These are phyloP conservation scores for Diploscapter pachys DNA, from an alignment of 1,140 invertebrate genomes.

Conservation along the genomic window DNA sequence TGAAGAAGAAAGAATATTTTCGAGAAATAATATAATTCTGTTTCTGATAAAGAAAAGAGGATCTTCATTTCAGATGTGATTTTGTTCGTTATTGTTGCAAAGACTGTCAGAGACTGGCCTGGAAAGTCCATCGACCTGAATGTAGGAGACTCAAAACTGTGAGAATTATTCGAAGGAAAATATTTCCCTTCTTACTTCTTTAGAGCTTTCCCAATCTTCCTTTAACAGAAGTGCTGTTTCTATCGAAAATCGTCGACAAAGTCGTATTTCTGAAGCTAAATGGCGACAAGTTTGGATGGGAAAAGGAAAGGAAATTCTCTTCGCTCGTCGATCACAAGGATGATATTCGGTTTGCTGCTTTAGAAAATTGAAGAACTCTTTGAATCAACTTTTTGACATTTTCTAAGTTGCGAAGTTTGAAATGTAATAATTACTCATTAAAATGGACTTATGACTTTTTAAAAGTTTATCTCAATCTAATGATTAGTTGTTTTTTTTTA, in stretches of 20 bases:
- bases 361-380: neutral
- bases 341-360: slow-evolving; percentile 36
- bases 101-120: slow-evolving; percentile 49
- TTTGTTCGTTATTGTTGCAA: slow-evolving; percentile 49
- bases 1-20: neutral
- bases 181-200: too few relatives aligned
- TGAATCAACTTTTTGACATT: neutral
- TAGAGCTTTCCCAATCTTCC: slow-evolving; percentile 48
- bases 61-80: slow-evolving; percentile 27
- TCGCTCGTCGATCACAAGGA: slow-evolving; percentile 42
- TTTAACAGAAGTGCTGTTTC: slow-evolving; percentile 48
- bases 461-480: too few relatives aligned
- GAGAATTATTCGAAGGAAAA: too few relatives aligned
- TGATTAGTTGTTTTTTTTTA: too few relatives aligned
- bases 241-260: slow-evolving; percentile 47
- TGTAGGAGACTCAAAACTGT: slow-evolving; percentile 41
- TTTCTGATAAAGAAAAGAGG: too few relatives aligned
- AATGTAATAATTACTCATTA: neutral
- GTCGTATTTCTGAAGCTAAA: slow-evolving; percentile 41
- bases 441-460: too few relatives aligned
- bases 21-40: neutral
- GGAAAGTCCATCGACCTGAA: slow-evolving; percentile 42
- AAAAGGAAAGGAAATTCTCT: slow-evolving; percentile 41
- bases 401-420: neutral
- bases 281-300: slow-evolving; percentile 47